phyloP scores from a whole-genome alignment of 2,888 invertebrate genomes.

The Phanerotoma sp. region DNA sequence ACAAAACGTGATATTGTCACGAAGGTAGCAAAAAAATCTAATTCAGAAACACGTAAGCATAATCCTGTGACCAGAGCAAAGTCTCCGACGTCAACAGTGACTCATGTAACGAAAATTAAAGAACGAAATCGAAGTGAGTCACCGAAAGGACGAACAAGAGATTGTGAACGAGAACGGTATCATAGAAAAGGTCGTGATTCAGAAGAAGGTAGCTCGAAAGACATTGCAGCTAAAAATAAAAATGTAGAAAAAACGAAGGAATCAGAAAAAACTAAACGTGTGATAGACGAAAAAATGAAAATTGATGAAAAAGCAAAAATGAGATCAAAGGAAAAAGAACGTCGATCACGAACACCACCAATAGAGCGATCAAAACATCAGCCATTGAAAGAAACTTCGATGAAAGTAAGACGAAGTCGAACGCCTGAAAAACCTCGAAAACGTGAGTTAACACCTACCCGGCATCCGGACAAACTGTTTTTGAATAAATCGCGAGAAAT shows the following conservation, averaged over 20 bases:
- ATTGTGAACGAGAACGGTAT: constrained; percentile 45
- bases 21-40: constrained; percentile 37
- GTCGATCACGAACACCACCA: constrained; percentile 52
- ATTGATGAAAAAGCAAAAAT: constrained; percentile 48
- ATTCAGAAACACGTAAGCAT: constrained; percentile 36
- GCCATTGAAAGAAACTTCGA: constrained; percentile 42
- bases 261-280: constrained; percentile 44
- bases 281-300: constrained; percentile 45
- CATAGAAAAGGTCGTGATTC: constrained; percentile 42
- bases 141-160: constrained; percentile 23
- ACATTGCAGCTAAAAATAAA: constrained; percentile 37
- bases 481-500: constrained; percentile 39
- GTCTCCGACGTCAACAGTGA: constrained; percentile 38
- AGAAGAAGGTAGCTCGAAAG: constrained; percentile 38
- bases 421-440: constrained; percentile 48
- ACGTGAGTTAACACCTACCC: constrained; percentile 41
- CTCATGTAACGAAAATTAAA: constrained; percentile 42
- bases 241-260: constrained; percentile 45
- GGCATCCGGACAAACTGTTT: constrained; percentile 44
- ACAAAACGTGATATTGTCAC: constrained; percentile 26
- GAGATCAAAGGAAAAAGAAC: constrained; percentile 51
- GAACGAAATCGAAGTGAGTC: constrained; percentile 53
- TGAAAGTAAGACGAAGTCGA: constrained; percentile 47
- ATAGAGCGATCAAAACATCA: constrained; percentile 45
- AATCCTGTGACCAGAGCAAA: constrained; percentile 33